Base-by-base conservation (phyloP, 2,113 vertebrate species). In the Naja naja region DNA sequence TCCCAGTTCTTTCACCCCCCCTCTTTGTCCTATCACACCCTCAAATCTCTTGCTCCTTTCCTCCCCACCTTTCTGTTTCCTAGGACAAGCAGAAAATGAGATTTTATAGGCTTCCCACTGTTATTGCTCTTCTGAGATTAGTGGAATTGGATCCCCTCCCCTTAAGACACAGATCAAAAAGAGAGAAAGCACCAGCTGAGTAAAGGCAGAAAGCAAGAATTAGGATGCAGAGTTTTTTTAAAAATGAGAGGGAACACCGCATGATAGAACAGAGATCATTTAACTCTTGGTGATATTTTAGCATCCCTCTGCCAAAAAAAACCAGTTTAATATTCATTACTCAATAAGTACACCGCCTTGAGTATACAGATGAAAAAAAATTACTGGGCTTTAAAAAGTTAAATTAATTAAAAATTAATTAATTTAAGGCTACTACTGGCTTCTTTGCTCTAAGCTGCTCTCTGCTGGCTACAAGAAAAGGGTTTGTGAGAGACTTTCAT, bases 61-160 rank as follows among this genome's bases (percentile, higher is more conserved):
- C 93, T 96, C 85, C 56, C 12, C 91, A 96, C 96, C 91, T 95
- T 95, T 96, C 94, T 64, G 60, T 93, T 97, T 96, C 90, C 93
- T 97, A 95, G 92, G 96, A 94, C 93, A 96, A 95, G 94, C 94
- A 96, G 93, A 96, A 95, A 95, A 95, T 93, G 91, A 96, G 95
- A 96, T 94, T 96, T 93, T 92, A 95, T 94, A 94, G 93, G 88
- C 96, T 94, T 96, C 97, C 94, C 88, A 95, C 96, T 96, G 95
- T 53, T 95, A 93, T 94, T 96, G 93, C 94, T 96, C 97, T 96
- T 97, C 96, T 95, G 95, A 97, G 96, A 95, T 95, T 97, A 96
- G 95, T 94, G 94, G 94, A 94, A 96, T 96, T 95, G 96, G 96
- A 97, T 96, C 93, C 93, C 94, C 85, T n/a, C n/a, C 95, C 94